Conservation (phyloP, 2,888 invertebrate species). For the Smittia aterrima region DNA sequence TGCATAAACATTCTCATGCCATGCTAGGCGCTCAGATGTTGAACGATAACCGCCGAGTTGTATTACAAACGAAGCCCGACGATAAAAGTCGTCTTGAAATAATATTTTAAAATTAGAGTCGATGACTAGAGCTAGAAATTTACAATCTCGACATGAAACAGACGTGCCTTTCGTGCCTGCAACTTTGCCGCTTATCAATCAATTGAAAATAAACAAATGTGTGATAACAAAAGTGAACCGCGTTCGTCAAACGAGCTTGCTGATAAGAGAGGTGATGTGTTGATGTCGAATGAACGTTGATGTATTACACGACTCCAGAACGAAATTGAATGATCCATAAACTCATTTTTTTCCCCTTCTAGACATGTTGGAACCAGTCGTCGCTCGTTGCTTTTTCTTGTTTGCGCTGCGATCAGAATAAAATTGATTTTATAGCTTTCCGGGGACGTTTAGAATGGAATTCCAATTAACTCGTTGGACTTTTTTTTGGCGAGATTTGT, state of each 20-base stretch:
- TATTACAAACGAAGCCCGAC: too few relatives aligned
- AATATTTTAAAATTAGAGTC: conserved; percentile 5
- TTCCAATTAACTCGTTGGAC: conserved; percentile 30
- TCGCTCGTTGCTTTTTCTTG: neutral
- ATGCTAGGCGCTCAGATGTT: too few relatives aligned
- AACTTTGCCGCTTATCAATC: conserved; percentile 12
- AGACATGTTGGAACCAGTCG: conserved; percentile 25
- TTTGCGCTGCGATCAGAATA: neutral
- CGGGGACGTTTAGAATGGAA: conserved; percentile 15
- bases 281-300: neutral
- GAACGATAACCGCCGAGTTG: too few relatives aligned
- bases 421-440: neutral
- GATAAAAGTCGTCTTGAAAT: neutral
- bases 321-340: conserved; percentile 5
- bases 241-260: neutral
- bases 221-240: conserved; percentile 30
- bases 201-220: conserved; percentile 25
- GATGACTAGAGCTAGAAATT: neutral
- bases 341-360: neutral
- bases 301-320: neutral
- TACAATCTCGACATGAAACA: neutral
- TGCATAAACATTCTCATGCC: too few relatives aligned
- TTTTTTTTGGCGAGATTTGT: neutral
- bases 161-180: neutral
- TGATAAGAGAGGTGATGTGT: conserved; percentile 12